These are phyloP conservation scores for Leptodactylus fallax DNA, from an alignment of 2,797 vertebrate genomes.

Conservation along the genomic window DNA sequence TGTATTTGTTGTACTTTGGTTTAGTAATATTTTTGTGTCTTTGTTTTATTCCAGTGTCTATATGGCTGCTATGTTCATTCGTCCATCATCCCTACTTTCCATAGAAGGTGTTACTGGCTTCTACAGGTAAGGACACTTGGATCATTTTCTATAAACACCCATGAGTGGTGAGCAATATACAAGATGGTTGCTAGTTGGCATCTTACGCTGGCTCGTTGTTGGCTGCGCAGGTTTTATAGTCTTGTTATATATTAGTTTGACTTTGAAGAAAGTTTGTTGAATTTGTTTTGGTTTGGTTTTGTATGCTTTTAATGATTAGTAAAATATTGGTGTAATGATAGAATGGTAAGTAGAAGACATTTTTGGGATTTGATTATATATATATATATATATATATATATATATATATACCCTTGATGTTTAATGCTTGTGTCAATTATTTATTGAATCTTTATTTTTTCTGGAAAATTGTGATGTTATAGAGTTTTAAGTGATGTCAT, in stretches of 20 bases:
- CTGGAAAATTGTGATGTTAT: neutral
- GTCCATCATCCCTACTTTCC: constrained; percentile 99
- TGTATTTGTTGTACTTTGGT: neutral
- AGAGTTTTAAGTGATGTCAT: no score
- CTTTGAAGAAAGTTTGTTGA: neutral
- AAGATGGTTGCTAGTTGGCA: neutral
- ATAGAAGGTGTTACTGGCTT: constrained; percentile 99
- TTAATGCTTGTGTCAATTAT: no score
- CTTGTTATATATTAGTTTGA: neutral
- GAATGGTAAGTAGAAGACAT: neutral
- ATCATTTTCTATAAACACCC: constrained; percentile 35
- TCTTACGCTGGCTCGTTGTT: neutral
- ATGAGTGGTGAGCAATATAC: neutral
- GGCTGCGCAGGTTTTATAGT: neutral
- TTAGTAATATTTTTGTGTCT: neutral
- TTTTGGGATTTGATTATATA: no score
- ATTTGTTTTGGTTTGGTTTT: neutral
- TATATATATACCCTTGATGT: no score
- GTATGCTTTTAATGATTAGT: neutral
- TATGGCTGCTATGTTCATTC: constrained; percentile 99
- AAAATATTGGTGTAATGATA: neutral
- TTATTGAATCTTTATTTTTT: no score
- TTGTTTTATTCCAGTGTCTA: constrained; percentile 83
- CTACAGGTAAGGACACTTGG: constrained; percentile 88
- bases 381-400: no score